Evolutionary conservation across 1,140 invertebrate species (phyloP).

Genomic region (Hylaeus anthracinus): DNA sequence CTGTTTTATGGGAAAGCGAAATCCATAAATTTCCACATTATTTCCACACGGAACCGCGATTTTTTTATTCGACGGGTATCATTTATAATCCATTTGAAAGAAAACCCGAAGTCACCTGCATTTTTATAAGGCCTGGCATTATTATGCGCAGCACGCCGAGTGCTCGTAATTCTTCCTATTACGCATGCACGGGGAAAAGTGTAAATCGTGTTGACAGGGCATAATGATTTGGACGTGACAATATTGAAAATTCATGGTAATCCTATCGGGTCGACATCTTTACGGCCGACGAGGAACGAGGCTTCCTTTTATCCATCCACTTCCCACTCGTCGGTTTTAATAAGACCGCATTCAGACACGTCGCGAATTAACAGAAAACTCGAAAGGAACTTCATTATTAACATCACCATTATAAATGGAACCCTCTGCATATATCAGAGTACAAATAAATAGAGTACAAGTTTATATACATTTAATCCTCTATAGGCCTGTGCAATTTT

Average conservation of each 20-base stretch:
- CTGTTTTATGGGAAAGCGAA: background rate
- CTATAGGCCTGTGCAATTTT: no score
- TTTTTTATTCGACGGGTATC: conserved; percentile 28
- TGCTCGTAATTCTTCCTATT: conserved; percentile 61
- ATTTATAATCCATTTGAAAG: conserved; percentile 42
- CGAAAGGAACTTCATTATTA: background rate
- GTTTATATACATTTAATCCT: no score
- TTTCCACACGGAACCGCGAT: conserved; percentile 17
- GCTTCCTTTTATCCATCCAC: conserved; percentile 4
- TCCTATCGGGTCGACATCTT: conserved; percentile 34
- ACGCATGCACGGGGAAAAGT: conserved; percentile 54
- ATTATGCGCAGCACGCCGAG: conserved; percentile 46
- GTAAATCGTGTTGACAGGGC: conserved; percentile 62
- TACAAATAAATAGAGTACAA: no score
- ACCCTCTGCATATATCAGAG: no score
- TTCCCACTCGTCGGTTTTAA: background rate
- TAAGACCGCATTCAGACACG: background rate
- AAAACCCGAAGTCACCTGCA: conserved; percentile 33
- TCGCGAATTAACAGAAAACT: background rate
- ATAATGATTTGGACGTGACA: conserved; percentile 66
- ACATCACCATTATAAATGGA: no score
- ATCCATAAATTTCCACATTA: conserved; percentile 17
- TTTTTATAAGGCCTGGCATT: conserved; percentile 24
- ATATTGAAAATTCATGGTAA: conserved; percentile 59
- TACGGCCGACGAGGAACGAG: conserved; percentile 38